Percentiles rank a stretch among this genome's conserved stretches.
These are phyloP conservation scores for Macaria notata DNA, from an alignment of 2,888 invertebrate species.

Conservation along the genomic window DNA sequence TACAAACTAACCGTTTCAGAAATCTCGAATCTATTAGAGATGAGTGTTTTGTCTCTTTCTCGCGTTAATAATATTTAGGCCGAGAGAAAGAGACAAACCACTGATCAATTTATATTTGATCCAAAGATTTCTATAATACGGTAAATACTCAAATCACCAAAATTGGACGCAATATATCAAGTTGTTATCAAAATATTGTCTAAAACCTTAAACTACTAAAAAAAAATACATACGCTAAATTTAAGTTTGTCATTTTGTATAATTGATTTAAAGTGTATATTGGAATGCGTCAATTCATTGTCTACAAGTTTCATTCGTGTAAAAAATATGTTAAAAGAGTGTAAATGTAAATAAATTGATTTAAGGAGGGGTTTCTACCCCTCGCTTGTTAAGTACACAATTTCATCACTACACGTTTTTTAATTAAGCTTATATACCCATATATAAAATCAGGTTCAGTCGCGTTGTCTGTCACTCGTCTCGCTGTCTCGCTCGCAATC, in stretches of 20 bases:
- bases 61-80: too few relatives aligned
- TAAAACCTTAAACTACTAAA: too few relatives aligned
- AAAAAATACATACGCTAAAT: too few relatives aligned
- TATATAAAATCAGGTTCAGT: background rate
- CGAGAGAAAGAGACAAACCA: too few relatives aligned
- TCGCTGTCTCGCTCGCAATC: constrained; percentile 28
- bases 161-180: too few relatives aligned
- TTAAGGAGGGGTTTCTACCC: constrained; percentile 29
- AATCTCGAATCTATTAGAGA: too few relatives aligned
- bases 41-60: too few relatives aligned
- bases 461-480: constrained; percentile 13
- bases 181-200: too few relatives aligned
- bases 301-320: constrained; percentile 16
- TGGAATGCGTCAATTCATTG: constrained; percentile 20
- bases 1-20: constrained; percentile 4
- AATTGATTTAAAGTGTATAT: constrained; percentile 35
- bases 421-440: background rate
- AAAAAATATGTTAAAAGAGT: constrained; percentile 19
- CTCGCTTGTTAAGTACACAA: constrained; percentile 34
- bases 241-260: constrained; percentile 25
- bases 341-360: constrained; percentile 35
- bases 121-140: too few relatives aligned
- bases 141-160: too few relatives aligned
- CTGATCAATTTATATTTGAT: too few relatives aligned
- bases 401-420: constrained; percentile 9